phyloP scores from a whole-genome alignment of 2,888 invertebrate genomes.

The Apodemia mormo region DNA sequence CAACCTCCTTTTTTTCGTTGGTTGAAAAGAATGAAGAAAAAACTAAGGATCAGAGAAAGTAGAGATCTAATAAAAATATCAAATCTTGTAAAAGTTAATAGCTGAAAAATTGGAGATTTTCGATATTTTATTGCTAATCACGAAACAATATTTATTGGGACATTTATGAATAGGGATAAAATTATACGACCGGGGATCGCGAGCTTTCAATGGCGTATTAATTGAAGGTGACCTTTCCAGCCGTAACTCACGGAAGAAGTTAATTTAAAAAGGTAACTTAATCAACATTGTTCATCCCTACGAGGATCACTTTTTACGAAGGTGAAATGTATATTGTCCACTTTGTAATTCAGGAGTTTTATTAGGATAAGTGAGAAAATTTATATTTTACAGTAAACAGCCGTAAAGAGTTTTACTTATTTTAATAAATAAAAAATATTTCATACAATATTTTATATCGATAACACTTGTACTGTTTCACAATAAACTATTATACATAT shows the following conservation, averaged over 20 bases:
- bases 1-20: no score
- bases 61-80: background rate
- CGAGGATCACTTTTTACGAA: background rate
- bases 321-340: background rate
- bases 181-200: slow-evolving; percentile 1
- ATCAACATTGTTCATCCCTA: slow-evolving; percentile 12
- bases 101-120: background rate
- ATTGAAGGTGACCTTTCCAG: background rate
- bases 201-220: slow-evolving; percentile 4
- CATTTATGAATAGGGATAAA: background rate
- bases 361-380: background rate
- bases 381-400: background rate
- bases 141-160: background rate
- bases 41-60: background rate
- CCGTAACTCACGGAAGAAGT: background rate
- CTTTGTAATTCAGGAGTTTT: background rate
- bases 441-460: no score
- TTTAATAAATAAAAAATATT: no score
- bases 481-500: no score
- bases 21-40: no score
- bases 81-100: background rate
- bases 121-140: background rate
- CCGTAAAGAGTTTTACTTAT: background rate
- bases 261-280: slow-evolving; percentile 13
- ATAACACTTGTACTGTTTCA: no score